phyloP scores from a whole-genome alignment of 1,140 invertebrate species.

The Halyomorpha halys region DNA sequence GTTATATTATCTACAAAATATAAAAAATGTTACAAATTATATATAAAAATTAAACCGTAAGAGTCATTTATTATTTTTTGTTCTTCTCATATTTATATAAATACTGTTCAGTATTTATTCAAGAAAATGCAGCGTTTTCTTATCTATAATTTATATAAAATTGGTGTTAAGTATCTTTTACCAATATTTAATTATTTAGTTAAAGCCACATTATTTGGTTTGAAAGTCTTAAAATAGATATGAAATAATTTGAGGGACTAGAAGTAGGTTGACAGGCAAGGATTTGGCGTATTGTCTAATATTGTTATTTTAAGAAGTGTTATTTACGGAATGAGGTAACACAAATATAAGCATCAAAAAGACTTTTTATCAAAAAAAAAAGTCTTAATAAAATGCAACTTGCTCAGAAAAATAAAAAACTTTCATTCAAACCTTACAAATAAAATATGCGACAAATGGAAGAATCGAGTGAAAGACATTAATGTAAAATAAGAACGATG shows the following conservation, averaged over 20 bases:
- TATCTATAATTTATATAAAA: not conserved
- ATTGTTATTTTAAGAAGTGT: not conserved
- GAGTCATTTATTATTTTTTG: not conserved
- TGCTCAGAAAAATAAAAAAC: not conserved
- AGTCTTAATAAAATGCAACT: not conserved
- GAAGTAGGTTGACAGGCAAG: not conserved
- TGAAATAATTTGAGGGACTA: not conserved
- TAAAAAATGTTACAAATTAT: slow-evolving; percentile 10
- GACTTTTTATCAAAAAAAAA: no score
- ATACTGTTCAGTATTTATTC: not conserved
- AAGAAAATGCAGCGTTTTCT: slow-evolving; percentile 14
- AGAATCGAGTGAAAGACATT: not conserved
- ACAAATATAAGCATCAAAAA: not conserved
- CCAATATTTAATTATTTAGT: not conserved
- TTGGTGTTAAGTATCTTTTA: slow-evolving; percentile 2
- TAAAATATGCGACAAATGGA: not conserved
- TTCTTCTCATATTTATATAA: not conserved
- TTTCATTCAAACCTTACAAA: not conserved
- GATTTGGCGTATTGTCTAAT: not conserved
- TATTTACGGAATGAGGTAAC: not conserved
- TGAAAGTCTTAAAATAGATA: not conserved
- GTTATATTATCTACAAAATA: slow-evolving; percentile 5
- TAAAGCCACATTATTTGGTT: not conserved
- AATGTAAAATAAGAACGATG: no score
- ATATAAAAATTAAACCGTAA: slow-evolving; percentile 5